phyloP scores from a whole-genome alignment of 2,113 vertebrate genomes.

The Rhegmatorhina hoffmannsi region DNA sequence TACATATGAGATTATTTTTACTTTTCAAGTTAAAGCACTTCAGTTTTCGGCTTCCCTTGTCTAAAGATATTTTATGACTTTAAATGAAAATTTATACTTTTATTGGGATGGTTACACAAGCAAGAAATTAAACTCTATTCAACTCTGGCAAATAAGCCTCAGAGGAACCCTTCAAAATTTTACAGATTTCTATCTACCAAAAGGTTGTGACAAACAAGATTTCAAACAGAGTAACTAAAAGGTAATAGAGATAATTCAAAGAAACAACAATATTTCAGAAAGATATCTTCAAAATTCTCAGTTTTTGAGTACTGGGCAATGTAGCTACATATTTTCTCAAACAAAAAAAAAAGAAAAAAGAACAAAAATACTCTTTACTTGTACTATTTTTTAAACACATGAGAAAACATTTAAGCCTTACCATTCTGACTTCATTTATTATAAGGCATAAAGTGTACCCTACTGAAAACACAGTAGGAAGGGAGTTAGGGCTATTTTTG shows the following conservation, averaged over 20 bases:
- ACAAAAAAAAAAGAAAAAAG: too few relatives aligned
- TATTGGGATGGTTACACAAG: slow-evolving; percentile 15
- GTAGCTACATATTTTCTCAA: neutral
- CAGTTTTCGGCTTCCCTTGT: slow-evolving; percentile 24
- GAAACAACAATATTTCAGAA: neutral
- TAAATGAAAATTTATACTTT: slow-evolving; percentile 25
- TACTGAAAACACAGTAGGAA: neutral
- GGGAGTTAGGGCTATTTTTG: neutral
- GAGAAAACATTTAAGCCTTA: neutral
- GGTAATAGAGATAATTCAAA: neutral
- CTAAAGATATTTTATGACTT: slow-evolving; percentile 9
- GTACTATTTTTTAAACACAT: neutral
- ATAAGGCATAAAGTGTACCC: fast-evolving
- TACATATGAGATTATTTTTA: neutral
- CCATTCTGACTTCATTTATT: neutral
- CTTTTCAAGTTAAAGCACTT: neutral
- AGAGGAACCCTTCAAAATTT: neutral
- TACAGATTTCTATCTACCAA: neutral
- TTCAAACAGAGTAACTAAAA: neutral
- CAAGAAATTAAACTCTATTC: slow-evolving; percentile 40
- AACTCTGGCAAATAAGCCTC: neutral
- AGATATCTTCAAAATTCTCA: neutral
- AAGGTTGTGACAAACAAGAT: neutral
- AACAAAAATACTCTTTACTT: neutral
- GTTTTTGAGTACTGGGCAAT: neutral